Conservation (phyloP, 2,113 vertebrate genomes). For the Caracal caracal region DNA sequence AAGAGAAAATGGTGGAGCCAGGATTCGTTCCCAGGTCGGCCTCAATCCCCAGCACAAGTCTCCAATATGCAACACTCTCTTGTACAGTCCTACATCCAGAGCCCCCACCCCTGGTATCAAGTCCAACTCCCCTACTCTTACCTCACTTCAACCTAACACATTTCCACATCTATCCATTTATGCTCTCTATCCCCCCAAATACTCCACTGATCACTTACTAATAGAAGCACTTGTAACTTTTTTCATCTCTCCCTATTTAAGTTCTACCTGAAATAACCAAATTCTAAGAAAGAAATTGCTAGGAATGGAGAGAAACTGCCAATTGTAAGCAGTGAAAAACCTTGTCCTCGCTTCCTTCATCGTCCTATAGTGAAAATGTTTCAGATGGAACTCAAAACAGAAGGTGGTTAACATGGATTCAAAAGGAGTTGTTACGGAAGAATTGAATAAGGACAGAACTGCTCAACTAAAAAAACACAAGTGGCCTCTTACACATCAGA, state of each 20-base stretch:
- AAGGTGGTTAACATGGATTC: background rate
- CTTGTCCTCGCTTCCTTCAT: background rate
- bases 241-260: background rate
- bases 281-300: background rate
- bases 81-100: background rate
- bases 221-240: background rate
- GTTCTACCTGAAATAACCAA: constrained; percentile 18
- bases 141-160: background rate
- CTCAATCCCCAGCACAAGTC: background rate
- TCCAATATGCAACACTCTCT: background rate
- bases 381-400: background rate
- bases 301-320: background rate
- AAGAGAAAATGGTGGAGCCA: background rate
- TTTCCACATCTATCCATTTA: background rate
- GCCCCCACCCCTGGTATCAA: background rate
- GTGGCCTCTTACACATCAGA: background rate
- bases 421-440: background rate
- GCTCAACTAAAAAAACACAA: background rate
- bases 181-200: background rate
- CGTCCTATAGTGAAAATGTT: background rate
- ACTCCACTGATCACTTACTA: background rate
- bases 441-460: background rate
- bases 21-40: background rate
- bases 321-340: background rate
- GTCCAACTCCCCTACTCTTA: background rate